These are phyloP conservation scores for Mobula hypostoma DNA, from an alignment of 2,113 vertebrate species.

Conservation along the genomic window DNA sequence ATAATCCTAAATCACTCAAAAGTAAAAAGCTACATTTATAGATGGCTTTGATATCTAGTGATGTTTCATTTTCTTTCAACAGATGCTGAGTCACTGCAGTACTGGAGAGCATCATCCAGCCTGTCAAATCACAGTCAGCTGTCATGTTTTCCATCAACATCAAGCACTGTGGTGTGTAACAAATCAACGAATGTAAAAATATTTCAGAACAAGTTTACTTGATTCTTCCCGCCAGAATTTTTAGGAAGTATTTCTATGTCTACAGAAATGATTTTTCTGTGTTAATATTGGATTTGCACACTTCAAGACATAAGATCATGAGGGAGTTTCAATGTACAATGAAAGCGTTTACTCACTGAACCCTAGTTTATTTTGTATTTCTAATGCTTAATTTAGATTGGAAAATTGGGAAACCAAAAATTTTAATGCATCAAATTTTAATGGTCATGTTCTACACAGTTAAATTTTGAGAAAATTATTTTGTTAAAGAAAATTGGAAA, in stretches of 20 bases:
- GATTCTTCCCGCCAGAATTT: neutral
- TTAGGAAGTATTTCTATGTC: neutral
- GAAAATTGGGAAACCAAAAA: neutral
- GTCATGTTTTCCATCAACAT: slow-evolving; percentile 78
- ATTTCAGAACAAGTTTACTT: neutral
- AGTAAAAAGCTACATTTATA: neutral
- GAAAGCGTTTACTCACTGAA: neutral
- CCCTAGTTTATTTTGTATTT: neutral
- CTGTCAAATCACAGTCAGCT: slow-evolving; percentile 52
- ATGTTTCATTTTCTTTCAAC: slow-evolving; percentile 35
- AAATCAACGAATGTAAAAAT: neutral
- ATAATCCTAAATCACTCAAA: neutral
- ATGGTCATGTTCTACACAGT: too few relatives aligned
- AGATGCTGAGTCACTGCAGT: slow-evolving; percentile 72
- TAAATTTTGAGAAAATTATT: too few relatives aligned
- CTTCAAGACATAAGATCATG: neutral
- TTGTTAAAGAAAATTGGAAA: too few relatives aligned
- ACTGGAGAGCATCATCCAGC: slow-evolving; percentile 61
- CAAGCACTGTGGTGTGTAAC: slow-evolving; percentile 75
- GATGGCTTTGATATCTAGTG: slow-evolving; percentile 45
- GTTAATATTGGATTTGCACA: neutral
- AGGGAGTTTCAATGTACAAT: neutral
- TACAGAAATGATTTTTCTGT: neutral
- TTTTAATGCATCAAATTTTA: too few relatives aligned
- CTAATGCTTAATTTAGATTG: neutral